A percentile compares a stretch with the other conserved stretches of the same genome.
These are phyloP conservation scores for Prorops nasuta DNA, from an alignment of 1,140 invertebrate species.

Conservation along the genomic window DNA sequence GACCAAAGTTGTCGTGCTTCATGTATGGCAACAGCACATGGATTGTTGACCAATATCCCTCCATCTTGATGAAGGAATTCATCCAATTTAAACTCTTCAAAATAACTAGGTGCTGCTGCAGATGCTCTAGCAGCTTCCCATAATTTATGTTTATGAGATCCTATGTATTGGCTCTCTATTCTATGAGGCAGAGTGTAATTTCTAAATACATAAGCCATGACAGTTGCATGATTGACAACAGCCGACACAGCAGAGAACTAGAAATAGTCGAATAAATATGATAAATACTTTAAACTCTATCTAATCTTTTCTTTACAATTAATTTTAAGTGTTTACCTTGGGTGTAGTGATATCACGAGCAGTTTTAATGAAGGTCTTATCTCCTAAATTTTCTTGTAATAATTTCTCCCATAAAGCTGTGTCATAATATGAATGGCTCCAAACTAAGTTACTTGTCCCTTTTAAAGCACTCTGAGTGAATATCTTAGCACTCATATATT, in stretches of 20 bases:
- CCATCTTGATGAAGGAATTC: slow-evolving; percentile 78
- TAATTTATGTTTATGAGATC: slow-evolving; percentile 69
- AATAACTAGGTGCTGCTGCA: slow-evolving; percentile 90
- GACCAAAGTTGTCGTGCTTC: slow-evolving; percentile 87
- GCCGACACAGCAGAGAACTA: slow-evolving; percentile 78
- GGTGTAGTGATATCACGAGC: slow-evolving; percentile 61
- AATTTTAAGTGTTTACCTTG: slow-evolving; percentile 65
- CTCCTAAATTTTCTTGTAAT: slow-evolving; percentile 70
- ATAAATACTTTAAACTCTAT: background rate
- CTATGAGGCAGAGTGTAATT: slow-evolving; percentile 81
- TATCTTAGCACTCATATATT: slow-evolving; percentile 67
- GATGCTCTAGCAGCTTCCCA: slow-evolving; percentile 91
- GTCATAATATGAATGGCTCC: slow-evolving; percentile 89
- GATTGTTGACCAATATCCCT: slow-evolving; percentile 83
- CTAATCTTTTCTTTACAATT: background rate
- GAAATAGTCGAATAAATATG: background rate
- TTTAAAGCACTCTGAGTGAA: slow-evolving; percentile 70
- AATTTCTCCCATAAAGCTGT: slow-evolving; percentile 82
- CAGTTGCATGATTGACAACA: slow-evolving; percentile 75
- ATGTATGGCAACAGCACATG: slow-evolving; percentile 84
- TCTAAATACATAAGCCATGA: slow-evolving; percentile 86
- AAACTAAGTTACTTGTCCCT: slow-evolving; percentile 79
- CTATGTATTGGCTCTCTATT: slow-evolving; percentile 76
- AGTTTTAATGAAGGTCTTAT: slow-evolving; percentile 67
- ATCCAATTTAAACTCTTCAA: slow-evolving; percentile 79